Evolutionary conservation across 1,140 invertebrate genomes (phyloP), one percentile per base, ranked within the genome.

Genomic region (Nylanderia fulva): DNA sequence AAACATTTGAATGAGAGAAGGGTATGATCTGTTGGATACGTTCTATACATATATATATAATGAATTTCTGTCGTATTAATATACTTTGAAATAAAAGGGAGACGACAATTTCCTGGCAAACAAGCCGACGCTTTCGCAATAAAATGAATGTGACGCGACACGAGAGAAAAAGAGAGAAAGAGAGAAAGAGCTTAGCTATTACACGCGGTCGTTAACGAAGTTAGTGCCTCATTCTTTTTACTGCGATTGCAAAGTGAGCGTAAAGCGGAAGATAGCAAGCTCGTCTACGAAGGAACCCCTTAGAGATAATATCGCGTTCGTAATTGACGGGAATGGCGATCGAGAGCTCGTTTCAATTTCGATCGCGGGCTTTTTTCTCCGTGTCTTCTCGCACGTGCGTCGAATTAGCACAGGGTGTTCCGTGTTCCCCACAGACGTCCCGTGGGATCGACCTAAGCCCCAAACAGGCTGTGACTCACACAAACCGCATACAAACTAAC

Each of bases 371-470:
- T 80, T 84, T 86, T 83, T 61, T 58, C 64, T 76, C 33, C 64
- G 48, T 75, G 45, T 64, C 76, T 82, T 52, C 86, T 88, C 71
- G 88, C 92, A 92, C 92, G 92, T 92, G 91, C 88, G 84, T 80
- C 87, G 91, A 93, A 93, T 93, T 92, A 93, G 87, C 85, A 74
- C 72, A 6, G 56, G 74, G 18, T 11, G 68, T 84, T 58, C 33
- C 86, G 86, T 75, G 80, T 24, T n/a, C 79, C 63, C 58, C 21
- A n/a, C 52, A 68, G 56, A 15, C 36, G 60, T 86, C 86, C 71
- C 79, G 54, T 76, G 89, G 86, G 89, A 88, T 86, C 76, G 58
- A 60, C 84, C 69, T 58, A 82, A 86, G 66, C 72, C 71, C 71
- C 21, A 68, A 79, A 72, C 54, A 83, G 52, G 27, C 71, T 79